These are phyloP conservation scores for Lottia scabra DNA, from an alignment of 2,888 invertebrate species.

Conservation along the genomic window DNA sequence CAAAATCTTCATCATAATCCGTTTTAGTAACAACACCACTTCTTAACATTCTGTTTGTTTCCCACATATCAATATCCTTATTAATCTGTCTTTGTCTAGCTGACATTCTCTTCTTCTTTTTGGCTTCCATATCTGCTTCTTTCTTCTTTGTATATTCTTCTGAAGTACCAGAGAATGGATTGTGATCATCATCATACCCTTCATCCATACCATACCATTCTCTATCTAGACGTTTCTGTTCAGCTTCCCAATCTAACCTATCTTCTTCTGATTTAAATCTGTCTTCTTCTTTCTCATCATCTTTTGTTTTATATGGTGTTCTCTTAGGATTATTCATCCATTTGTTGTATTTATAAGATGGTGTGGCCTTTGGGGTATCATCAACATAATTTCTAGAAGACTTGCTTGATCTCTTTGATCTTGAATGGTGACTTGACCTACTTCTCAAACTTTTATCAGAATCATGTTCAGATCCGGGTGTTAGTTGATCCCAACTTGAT, in stretches of 20 bases:
- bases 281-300: slow-evolving; percentile 36
- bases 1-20: slow-evolving; percentile 79
- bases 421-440: not conserved
- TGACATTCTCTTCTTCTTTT: slow-evolving; percentile 91
- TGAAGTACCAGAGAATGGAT: slow-evolving; percentile 87
- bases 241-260: slow-evolving; percentile 65
- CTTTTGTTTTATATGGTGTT: slow-evolving; percentile 65
- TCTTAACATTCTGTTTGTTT: slow-evolving; percentile 96
- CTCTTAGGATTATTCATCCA: slow-evolving; percentile 79
- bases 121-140: slow-evolving; percentile 91
- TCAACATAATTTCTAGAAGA: slow-evolving; percentile 30
- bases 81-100: slow-evolving; percentile 97
- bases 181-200: slow-evolving; percentile 81
- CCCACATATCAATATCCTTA: slow-evolving; percentile 99
- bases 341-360: slow-evolving; percentile 85
- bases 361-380: slow-evolving; percentile 85
- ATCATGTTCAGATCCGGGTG: slow-evolving; percentile 73
- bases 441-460: slow-evolving; percentile 1
- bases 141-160: slow-evolving; percentile 94
- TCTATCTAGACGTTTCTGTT: slow-evolving; percentile 76
- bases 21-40: slow-evolving; percentile 88
- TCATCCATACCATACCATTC: slow-evolving; percentile 98
- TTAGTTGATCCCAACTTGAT: slow-evolving; percentile 94
- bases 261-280: slow-evolving; percentile 75
- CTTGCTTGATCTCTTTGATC: slow-evolving; percentile 8